These are phyloP conservation scores for Yoshiicerus persimilis DNA, from an alignment of 1,140 invertebrate species.

Conservation along the genomic window DNA sequence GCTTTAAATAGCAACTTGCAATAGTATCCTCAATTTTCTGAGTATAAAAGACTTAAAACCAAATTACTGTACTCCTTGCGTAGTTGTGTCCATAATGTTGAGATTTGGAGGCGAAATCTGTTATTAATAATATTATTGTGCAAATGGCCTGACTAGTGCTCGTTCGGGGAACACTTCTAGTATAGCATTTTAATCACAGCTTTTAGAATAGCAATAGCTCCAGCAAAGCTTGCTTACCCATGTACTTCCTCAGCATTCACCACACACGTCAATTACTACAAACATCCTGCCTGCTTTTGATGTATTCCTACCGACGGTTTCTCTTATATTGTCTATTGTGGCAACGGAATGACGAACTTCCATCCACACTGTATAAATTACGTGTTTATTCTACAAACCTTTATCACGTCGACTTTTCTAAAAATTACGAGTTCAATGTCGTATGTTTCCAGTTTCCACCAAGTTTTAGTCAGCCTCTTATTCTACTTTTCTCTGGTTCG, in stretches of 20 bases:
- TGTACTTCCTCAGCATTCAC: background rate
- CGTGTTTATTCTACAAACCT: no score
- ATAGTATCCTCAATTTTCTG: background rate
- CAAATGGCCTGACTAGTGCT: constrained; percentile 14
- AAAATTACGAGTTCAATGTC: background rate
- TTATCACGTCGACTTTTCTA: background rate
- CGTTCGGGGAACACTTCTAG: background rate
- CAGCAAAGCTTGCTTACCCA: background rate
- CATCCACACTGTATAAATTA: background rate
- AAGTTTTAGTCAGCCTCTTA: background rate
- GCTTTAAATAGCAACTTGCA: background rate
- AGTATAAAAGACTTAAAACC: background rate
- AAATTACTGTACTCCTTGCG: background rate
- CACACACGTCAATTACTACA: background rate
- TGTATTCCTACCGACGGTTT: background rate
- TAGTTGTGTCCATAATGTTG: background rate
- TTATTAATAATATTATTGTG: background rate
- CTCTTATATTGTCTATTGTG: background rate
- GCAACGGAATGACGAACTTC: background rate
- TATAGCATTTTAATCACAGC: background rate
- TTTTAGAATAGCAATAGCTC: background rate
- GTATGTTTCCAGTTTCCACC: background rate
- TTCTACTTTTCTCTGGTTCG: background rate
- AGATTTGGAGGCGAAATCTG: background rate
- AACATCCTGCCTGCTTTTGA: background rate